Evolutionary conservation across 2,113 vertebrate genomes (phyloP).

Genomic region (Smithornis capensis): DNA sequence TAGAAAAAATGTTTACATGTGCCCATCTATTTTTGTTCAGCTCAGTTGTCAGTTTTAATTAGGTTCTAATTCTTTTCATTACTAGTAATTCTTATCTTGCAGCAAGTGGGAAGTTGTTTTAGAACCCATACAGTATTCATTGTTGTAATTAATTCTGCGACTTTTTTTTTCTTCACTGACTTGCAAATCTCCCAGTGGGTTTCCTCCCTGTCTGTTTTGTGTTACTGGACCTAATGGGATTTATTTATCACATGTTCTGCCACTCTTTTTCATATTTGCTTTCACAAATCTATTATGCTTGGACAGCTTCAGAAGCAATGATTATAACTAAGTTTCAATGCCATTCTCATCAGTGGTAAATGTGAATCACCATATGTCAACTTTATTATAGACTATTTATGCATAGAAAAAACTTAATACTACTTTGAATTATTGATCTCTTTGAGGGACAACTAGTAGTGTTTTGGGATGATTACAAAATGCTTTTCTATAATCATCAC

Average conservation of each 20-base stretch:
- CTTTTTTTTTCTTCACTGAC: constrained; percentile 41
- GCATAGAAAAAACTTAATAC: constrained; percentile 17
- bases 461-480: constrained; percentile 29
- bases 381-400: constrained; percentile 45
- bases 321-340: constrained; percentile 17
- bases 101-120: constrained; percentile 36
- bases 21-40: constrained; percentile 46
- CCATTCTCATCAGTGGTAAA: constrained; percentile 30
- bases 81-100: constrained; percentile 37
- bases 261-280: constrained; percentile 49
- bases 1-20: constrained; percentile 34
- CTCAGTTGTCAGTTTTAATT: constrained; percentile 52
- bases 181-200: constrained; percentile 30
- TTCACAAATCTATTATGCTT: constrained; percentile 54
- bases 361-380: constrained; percentile 38
- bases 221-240: constrained; percentile 37
- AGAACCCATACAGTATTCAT: constrained; percentile 4
- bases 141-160: constrained; percentile 53
- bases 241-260: constrained; percentile 59
- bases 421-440: constrained; percentile 55
- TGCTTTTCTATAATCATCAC: constrained; percentile 6
- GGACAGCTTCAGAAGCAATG: constrained; percentile 29
- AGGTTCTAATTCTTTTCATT: constrained; percentile 38
- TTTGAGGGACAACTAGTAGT: constrained; percentile 7
- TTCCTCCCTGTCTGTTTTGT: not conserved